These are phyloP conservation scores for Jaculus jaculus DNA, from an alignment of 2,113 vertebrate genomes.

Conservation along the genomic window DNA sequence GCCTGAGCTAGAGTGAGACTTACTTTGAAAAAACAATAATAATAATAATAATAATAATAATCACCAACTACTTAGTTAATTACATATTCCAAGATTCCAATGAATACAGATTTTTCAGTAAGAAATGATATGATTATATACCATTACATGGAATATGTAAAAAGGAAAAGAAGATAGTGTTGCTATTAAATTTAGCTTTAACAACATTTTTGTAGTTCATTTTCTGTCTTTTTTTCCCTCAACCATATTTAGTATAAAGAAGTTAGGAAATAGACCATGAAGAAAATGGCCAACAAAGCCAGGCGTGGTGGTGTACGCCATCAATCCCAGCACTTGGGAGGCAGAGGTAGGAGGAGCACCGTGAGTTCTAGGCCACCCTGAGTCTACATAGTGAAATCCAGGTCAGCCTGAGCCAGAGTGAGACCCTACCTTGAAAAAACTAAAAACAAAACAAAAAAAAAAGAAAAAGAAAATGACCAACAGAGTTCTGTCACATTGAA, in stretches of 20 bases:
- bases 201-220: not conserved
- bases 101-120: not conserved
- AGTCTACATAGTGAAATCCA: too few relatives aligned
- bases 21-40: too few relatives aligned
- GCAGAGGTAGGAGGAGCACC: too few relatives aligned
- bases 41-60: too few relatives aligned
- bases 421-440: too few relatives aligned
- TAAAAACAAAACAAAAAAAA: too few relatives aligned
- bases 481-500: not conserved
- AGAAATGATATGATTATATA: not conserved
- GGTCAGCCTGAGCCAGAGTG: too few relatives aligned
- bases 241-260: not conserved
- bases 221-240: slow-evolving; percentile 27
- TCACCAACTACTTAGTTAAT: not conserved
- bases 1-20: too few relatives aligned
- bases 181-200: not conserved
- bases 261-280: not conserved
- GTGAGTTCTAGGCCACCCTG: too few relatives aligned
- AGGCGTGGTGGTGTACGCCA: too few relatives aligned
- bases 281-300: too few relatives aligned
- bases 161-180: not conserved
- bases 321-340: too few relatives aligned
- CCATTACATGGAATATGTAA: not conserved
- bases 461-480: not conserved
- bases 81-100: not conserved